phyloP scores from a whole-genome alignment of 2,888 invertebrate species.

The Acleris holmiana region DNA sequence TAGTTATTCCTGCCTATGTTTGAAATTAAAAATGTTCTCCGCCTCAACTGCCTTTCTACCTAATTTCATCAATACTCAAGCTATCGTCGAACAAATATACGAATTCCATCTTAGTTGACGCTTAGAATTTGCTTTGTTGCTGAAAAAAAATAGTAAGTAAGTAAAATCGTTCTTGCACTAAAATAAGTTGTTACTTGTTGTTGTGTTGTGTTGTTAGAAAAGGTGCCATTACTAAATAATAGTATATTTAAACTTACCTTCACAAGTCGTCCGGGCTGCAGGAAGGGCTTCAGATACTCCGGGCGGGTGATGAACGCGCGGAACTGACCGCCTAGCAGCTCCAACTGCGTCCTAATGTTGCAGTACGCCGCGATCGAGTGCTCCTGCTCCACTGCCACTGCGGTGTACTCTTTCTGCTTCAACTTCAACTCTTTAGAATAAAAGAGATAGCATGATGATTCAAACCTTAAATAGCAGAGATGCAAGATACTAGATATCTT shows the following conservation, averaged over 20 bases:
- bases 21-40: too few relatives aligned
- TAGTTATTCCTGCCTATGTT: too few relatives aligned
- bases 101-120: too few relatives aligned
- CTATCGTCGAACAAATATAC: too few relatives aligned
- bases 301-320: conserved; percentile 92
- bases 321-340: conserved; percentile 89
- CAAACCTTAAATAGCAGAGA: not conserved
- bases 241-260: conserved; percentile 84
- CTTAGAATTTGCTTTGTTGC: too few relatives aligned
- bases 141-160: too few relatives aligned
- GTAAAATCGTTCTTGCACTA: too few relatives aligned
- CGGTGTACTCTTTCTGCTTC: conserved; percentile 87
- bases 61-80: too few relatives aligned
- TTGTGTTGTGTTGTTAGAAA: too few relatives aligned
- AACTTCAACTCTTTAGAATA: conserved; percentile 83
- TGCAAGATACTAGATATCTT: not conserved
- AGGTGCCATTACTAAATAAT: too few relatives aligned
- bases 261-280: conserved; percentile 96
- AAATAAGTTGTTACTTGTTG: too few relatives aligned
- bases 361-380: conserved; percentile 92
- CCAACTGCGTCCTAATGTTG: conserved; percentile 92
- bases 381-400: conserved; percentile 89
- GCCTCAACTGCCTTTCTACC: too few relatives aligned
- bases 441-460: not conserved
- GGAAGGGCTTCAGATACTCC: conserved; percentile 95